Base-by-base conservation (phyloP, 1,140 invertebrate species). In the Platyscapa corneri region DNA sequence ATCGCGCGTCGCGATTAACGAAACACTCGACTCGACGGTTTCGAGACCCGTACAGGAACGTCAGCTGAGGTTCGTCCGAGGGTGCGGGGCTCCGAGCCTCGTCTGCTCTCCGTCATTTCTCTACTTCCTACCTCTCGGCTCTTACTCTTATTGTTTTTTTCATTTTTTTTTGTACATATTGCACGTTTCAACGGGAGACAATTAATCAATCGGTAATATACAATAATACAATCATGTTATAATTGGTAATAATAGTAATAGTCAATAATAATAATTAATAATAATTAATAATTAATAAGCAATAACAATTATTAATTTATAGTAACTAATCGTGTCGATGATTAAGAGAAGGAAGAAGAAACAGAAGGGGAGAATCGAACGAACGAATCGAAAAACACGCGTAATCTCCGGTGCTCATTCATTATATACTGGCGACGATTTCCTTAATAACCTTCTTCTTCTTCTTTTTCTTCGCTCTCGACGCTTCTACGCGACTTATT, bases 121-220 rank as follows among this genome's bases (percentile, higher is more conserved):
- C n/a, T 27, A 12, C 80, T 82, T 72, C 14, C 12, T 82, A 82
- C 42, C 64, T 82, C 46, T 82, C 42, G 65, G n/a, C 65, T 7
- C 6, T 75, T 65, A 16, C 42, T 84, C 65, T n/a, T n/a, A n/a
- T 46, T 65, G 34, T 75, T 39, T 74, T 56, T 60, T 60, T 80
- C n/a, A n/a, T 72, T 39, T 34, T 72, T 46, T 76, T 91, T 92
- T 92, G 90, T 92, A 92, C 90, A 92, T 91, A 90, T 90, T 90
- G 90, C 90, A 92, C 91, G 88, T 88, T 90, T 90, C 89, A 91
- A 91, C 91, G 89, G 89, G 88, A 88, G 90, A 88, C 89, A 90
- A 90, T 88, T 89, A 91, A 90, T 89, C 86, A 89, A 88, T 89
- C 88, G 87, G 88, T 90, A 88, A 89, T 89, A 90, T 88, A 89